Evolutionary conservation across 2,888 invertebrate species (phyloP), one percentile per base, ranked within the genome.

Genomic region (Allophyes oxyacanthae): DNA sequence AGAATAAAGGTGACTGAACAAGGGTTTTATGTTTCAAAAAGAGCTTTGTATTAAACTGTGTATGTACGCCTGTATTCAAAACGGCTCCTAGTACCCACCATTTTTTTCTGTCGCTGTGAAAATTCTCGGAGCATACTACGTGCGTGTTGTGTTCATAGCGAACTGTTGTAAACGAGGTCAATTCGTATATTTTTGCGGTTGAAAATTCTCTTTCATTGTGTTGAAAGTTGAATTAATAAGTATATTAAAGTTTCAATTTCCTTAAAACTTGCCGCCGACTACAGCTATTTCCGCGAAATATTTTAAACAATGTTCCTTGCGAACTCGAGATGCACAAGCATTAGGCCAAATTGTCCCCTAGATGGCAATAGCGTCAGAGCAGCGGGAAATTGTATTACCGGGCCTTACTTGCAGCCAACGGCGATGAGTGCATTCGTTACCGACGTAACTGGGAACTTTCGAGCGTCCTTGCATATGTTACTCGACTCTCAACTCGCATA

Each of bases 341-440:
- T 92, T 89, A 89, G 83, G 74, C 82, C 72, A 88, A 92, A 92
- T 90, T 86, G 91, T 89, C 80, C 92, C 91, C 92, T 85, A 90
- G 93, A 89, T 82, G 85, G 90, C 85, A 86, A 84, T 91, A 85
- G 77, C 79, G 78, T 74, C 78, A 76, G 84, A 83, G 83, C 79
- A 84, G 78, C 82, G 82, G 84, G 82, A 92, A 92, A 93, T 92
- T 91, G 90, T 90, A 92, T 92, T 92, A 91, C 87, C 83, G 82
- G 73, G 81, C 78, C 82, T 81, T 86, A 81, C 84, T 83, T 79
- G 81, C 79, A 78, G 75, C 79, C 79, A 69, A 78, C 75, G 78
- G 78, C 87, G 86, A 88, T 84, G 87, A 91, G 91, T 91, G 90
- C 90, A 90, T 91, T 91, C 85, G 87, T 89, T 89, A 88, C 82